A percentile compares a stretch with the other conserved stretches of the same genome.
These are phyloP conservation scores for Encarsia formosa DNA, from an alignment of 2,888 invertebrate species.

Conservation along the genomic window DNA sequence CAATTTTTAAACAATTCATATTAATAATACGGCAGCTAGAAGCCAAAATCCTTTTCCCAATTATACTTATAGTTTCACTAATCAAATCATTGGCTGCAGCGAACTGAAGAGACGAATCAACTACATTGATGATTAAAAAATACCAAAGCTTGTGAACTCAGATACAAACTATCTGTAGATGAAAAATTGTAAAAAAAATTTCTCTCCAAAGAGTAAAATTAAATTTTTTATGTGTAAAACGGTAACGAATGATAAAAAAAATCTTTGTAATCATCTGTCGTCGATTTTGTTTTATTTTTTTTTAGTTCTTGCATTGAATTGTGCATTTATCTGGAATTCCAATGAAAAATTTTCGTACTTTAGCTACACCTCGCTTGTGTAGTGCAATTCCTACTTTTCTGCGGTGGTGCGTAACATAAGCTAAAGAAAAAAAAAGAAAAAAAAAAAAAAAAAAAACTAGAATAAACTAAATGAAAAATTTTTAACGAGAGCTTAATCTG, in stretches of 20 bases:
- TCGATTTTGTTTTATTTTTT: conserved; percentile 15
- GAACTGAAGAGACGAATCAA: conserved; percentile 12
- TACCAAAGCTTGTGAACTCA: conserved; percentile 24
- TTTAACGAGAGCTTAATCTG: conserved; percentile 24
- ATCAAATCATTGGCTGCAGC: conserved; percentile 20
- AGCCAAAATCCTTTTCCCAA: conserved; percentile 17
- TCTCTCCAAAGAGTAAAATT: conserved; percentile 24
- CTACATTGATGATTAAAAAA: conserved; percentile 7
- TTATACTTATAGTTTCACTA: conserved; percentile 15
- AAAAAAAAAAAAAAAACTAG: no score
- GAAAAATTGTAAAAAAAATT: conserved; percentile 19
- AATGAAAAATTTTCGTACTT: conserved; percentile 29
- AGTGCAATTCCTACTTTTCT: conserved; percentile 32
- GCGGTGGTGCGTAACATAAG: conserved; percentile 39
- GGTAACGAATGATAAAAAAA: conserved; percentile 9
- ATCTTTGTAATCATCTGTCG: conserved; percentile 8
- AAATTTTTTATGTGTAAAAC: conserved; percentile 15
- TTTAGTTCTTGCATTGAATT: conserved; percentile 23
- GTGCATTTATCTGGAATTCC: conserved; percentile 32
- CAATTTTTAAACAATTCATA: no score
- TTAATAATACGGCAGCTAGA: conserved; percentile 16
- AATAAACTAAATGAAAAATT: no score
- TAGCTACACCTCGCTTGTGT: conserved; percentile 30
- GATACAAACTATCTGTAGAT: conserved; percentile 17
- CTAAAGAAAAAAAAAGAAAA: no score